Evolutionary conservation across 2,888 invertebrate species (phyloP).

Genomic region (Zootermopsis nevadensis): DNA sequence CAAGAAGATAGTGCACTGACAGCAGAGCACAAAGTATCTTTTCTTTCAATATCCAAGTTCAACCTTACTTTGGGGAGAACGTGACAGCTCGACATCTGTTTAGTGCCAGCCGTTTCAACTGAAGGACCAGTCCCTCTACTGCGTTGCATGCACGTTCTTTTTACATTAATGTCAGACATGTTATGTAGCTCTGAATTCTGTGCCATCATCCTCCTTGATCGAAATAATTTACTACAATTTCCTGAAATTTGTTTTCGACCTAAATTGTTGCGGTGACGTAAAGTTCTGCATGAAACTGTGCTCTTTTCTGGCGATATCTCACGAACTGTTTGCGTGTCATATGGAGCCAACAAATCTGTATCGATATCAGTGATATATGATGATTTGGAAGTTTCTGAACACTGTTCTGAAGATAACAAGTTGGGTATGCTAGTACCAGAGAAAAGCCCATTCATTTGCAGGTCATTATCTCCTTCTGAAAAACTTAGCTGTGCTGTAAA

Average conservation of each 20-base stretch:
- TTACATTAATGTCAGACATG: not conserved
- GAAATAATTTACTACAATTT: not conserved
- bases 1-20: not conserved
- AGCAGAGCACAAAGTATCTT: not conserved
- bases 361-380: not conserved
- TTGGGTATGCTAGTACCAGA: not conserved
- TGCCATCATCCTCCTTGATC: not conserved
- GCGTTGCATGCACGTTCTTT: not conserved
- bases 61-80: not conserved
- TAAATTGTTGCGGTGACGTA: not conserved
- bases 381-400: not conserved
- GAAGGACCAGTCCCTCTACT: not conserved
- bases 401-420: slow-evolving; percentile 12
- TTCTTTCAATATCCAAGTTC: not conserved
- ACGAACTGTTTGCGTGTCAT: not conserved
- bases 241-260: not conserved
- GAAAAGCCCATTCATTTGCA: not conserved
- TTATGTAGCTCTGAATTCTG: no score
- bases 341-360: not conserved
- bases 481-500: slow-evolving; percentile 30
- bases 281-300: not conserved
- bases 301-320: slow-evolving; percentile 1
- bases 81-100: not conserved
- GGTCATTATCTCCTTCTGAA: slow-evolving; percentile 29
- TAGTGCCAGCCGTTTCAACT: not conserved